Conservation (phyloP, 2,888 invertebrate species). For the Ferdinandea cuprea region DNA sequence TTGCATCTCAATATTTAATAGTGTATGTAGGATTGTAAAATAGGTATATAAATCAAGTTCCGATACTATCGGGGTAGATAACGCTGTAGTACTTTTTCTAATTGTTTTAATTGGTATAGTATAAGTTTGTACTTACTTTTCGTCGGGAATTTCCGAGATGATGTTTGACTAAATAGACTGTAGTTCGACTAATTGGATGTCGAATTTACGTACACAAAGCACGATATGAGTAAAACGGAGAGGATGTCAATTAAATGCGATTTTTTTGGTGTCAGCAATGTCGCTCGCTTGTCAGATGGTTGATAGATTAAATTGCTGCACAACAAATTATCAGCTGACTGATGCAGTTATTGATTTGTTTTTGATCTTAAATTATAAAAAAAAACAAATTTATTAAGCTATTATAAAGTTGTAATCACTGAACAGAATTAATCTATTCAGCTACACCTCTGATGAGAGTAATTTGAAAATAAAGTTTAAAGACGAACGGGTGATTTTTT, state of each 20-base stretch:
- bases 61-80: no score
- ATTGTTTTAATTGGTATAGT: neutral
- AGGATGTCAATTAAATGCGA: neutral
- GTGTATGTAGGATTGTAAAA: no score
- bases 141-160: conserved; percentile 54
- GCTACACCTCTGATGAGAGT: no score
- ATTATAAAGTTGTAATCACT: no score
- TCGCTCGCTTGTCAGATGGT: neutral
- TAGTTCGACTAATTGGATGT: conserved; percentile 10
- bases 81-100: no score
- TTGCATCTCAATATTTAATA: no score
- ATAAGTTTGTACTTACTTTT: conserved; percentile 38
- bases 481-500: no score
- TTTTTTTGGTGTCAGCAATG: neutral
- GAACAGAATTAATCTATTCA: no score
- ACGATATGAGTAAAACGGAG: neutral
- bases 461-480: no score
- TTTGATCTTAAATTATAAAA: conserved; percentile 40
- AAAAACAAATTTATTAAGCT: neutral
- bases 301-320: neutral
- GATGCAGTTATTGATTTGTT: conserved; percentile 20
- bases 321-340: conserved; percentile 9
- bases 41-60: no score
- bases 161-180: conserved; percentile 36
- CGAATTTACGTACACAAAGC: conserved; percentile 14